These are phyloP conservation scores for Pachymerium ferrugineum DNA, from an alignment of 2,888 invertebrate species.

Conservation along the genomic window DNA sequence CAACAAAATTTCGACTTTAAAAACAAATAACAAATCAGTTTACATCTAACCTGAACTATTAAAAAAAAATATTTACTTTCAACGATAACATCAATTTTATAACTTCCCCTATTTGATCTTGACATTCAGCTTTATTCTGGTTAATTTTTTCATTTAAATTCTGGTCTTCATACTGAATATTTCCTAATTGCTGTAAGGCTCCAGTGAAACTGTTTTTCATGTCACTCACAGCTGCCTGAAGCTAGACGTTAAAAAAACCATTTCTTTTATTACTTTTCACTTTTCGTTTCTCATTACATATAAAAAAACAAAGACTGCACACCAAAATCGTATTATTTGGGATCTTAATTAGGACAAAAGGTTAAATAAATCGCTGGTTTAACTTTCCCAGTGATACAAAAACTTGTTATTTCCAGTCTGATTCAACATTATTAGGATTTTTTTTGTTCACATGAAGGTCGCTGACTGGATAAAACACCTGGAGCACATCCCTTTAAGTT, in stretches of 20 bases:
- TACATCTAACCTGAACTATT: neutral
- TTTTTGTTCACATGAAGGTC: neutral
- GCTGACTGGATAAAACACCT: slow-evolving; percentile 27
- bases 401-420: slow-evolving; percentile 19
- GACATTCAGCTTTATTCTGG: slow-evolving; percentile 41
- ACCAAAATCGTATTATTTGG: neutral
- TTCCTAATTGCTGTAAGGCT: slow-evolving; percentile 43
- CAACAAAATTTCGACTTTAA: slow-evolving; percentile 39
- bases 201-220: slow-evolving; percentile 44
- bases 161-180: slow-evolving; percentile 41
- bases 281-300: neutral
- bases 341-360: neutral
- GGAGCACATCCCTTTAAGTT: slow-evolving; percentile 6
- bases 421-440: neutral
- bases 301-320: neutral
- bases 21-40: slow-evolving; percentile 16
- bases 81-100: slow-evolving; percentile 42
- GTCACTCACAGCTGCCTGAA: slow-evolving; percentile 43
- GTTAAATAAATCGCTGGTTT: slow-evolving; percentile 20
- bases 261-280: neutral
- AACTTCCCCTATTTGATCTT: slow-evolving; percentile 43
- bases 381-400: slow-evolving; percentile 16
- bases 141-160: slow-evolving; percentile 40
- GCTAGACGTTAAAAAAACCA: slow-evolving; percentile 37
- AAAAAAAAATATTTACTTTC: slow-evolving; percentile 39